Base-by-base conservation (phyloP, 2,113 vertebrate species). In the Ondatra zibethicus region DNA sequence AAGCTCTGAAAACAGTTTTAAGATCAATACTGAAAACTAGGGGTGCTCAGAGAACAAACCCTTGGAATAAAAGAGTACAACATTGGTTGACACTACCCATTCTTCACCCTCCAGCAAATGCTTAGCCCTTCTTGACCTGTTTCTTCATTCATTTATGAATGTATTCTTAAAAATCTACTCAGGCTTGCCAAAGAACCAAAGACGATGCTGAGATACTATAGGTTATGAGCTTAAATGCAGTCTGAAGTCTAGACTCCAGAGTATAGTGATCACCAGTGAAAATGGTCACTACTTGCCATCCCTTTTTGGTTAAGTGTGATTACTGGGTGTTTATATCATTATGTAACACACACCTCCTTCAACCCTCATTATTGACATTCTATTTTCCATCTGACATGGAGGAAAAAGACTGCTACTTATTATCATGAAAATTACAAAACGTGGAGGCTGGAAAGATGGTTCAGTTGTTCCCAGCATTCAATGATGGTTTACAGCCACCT, bases 141-240 rank as follows among this genome's bases (percentile, higher is more conserved):
- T 81, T 78, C 89, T 61, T 89, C 73, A 76, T 86, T 39, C 86
- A 13, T 23, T 39, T 92, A 8, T 39, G 78, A 95, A 91, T 36
- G 3, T n/a, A 66, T 11, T 29, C 36, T 63, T 31, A 12, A 45
- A 45, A 70, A 61, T 25, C 33, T 78, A 63, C 11, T 88, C 19
- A 52, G 66, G 33, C 42, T 65, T 89, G 66, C 39, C 19, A 36
- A 0, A 87, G 52, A 70, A 84, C 61, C 63, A 84, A 76, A 50
- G 12, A 42, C 84, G 75, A 93, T 73, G 42, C 2, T 39, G 25
- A 68, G 31, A 68, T 86, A 86, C 31, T 70, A 14, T n/a, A 65
- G 63, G n/a, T 13, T 10, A 88, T 55, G 72, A 33, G 14, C 55
- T 87, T 88, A 52, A 31, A 52, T 52, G 0, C 42, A 65, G 23